Evolutionary conservation across 64 coral and sea anemone species (phyloP).

Genomic region (Montipora sp.): DNA sequence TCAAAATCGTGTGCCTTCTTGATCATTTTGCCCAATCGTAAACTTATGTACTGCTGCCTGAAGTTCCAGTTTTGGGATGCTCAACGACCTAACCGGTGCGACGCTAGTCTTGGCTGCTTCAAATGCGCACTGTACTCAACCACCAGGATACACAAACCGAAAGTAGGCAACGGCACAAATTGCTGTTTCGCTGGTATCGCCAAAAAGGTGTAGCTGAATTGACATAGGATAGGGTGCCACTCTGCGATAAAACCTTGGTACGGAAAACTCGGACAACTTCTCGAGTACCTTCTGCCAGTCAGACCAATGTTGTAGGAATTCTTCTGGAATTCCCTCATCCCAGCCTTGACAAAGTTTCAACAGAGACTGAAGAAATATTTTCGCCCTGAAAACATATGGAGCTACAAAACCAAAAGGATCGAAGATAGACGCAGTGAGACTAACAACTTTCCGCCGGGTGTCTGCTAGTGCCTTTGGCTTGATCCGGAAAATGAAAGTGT

Average conservation of each 20-base stretch:
- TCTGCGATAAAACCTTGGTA: not conserved
- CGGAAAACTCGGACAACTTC: not conserved
- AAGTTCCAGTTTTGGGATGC: no score
- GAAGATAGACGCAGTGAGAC: not conserved
- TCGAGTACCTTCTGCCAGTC: not conserved
- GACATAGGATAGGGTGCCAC: not conserved
- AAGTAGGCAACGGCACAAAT: no score
- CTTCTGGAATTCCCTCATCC: no score
- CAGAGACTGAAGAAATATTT: slow-evolving; percentile 6
- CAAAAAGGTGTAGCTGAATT: not conserved
- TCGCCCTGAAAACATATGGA: not conserved
- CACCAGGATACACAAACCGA: no score
- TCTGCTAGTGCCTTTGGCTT: not conserved
- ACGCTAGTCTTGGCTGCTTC: no score
- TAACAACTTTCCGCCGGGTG: not conserved
- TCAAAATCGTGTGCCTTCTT: no score
- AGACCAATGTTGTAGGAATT: no score
- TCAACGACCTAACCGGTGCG: no score
- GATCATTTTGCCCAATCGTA: no score
- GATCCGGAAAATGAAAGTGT: not conserved
- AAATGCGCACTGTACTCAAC: no score
- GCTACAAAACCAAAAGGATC: slow-evolving; percentile 26
- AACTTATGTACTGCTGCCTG: no score
- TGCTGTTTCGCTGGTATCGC: not conserved
- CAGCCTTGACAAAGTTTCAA: not conserved